phyloP scores from a whole-genome alignment of 2,113 vertebrate species.

The Varanus komodoensis region DNA sequence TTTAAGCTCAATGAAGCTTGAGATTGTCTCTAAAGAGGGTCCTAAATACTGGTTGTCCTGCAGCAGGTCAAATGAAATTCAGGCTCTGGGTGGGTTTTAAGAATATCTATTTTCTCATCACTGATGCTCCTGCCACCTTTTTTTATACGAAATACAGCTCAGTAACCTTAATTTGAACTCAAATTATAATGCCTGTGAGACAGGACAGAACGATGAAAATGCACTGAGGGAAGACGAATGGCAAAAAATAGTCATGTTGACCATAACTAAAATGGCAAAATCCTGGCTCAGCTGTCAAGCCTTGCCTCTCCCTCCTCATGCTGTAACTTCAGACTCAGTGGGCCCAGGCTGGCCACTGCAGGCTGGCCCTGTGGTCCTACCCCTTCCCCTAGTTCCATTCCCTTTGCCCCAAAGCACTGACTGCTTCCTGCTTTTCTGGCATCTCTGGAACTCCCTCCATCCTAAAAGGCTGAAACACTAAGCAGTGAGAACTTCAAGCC shows the following conservation, averaged over 20 bases:
- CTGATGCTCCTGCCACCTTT: neutral
- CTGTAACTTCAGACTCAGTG: neutral
- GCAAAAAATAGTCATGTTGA: neutral
- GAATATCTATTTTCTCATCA: neutral
- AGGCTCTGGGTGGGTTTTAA: too few relatives aligned
- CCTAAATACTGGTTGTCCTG: too few relatives aligned
- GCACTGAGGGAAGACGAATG: neutral
- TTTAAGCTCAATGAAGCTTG: neutral
- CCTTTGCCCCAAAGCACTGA: too few relatives aligned
- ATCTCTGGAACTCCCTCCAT: too few relatives aligned
- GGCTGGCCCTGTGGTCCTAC: too few relatives aligned
- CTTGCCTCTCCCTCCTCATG: neutral
- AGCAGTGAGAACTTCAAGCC: too few relatives aligned
- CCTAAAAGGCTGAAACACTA: too few relatives aligned
- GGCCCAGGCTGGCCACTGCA: too few relatives aligned
- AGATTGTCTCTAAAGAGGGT: neutral
- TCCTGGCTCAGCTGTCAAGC: neutral
- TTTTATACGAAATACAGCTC: neutral
- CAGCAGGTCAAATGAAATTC: too few relatives aligned
- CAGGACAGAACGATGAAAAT: neutral
- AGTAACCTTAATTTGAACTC: neutral
- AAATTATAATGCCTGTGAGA: neutral
- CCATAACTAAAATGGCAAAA: neutral
- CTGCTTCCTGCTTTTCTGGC: too few relatives aligned
- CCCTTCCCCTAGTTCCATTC: too few relatives aligned